Evolutionary conservation across 2,888 invertebrate species (phyloP), one percentile per base, ranked within the genome.

Genomic region (Tetheella fluctuosa): DNA sequence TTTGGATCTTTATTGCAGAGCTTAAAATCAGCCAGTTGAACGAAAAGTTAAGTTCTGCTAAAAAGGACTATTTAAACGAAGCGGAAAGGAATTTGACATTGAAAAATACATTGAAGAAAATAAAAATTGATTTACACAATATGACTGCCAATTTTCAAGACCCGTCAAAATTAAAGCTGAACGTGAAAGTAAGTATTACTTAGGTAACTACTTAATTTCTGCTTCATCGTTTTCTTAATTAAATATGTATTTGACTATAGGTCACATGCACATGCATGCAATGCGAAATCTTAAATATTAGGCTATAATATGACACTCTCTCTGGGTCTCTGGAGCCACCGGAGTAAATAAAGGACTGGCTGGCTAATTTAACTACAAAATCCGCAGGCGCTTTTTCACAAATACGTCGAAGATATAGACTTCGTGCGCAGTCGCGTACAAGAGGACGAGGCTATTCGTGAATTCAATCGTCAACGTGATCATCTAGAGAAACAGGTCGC

Each of bases 111-210:
- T 82, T 98, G 39, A 95, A 95, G 71, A 95, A 95, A 75, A 96
- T 98, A 66, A 95, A 97, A 83, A 95, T 96, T 56, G 98, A 98
- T 75, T 94, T 98, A 58, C 96, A 96, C 76, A 94, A 96, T 66
- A 95, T 97, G 79, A 96, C 97, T 7, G 95, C 95, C 0, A 94
- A 96, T 66, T 95, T 98, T 53, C 97, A 97, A 80, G 96, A 97
- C 71, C 96, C 97, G 0, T 94, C 84, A 81, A 95, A 94, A 76
- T 77, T 95, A 57, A 94, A 94, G 73, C 84, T 89, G 56, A 91
- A 91, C 59, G 93, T 95, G 1, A 94, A 93, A 85, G 95, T 94
- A 73, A 81, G 82, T 63, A n/a, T 1, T 86, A 59, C 34, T 61
- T 56, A 34, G 13, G 2, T 25, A 48, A 23, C 25, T 30, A 53